phyloP scores from a whole-genome alignment of 2,113 vertebrate species.

The Misgurnus anguillicaudatus region DNA sequence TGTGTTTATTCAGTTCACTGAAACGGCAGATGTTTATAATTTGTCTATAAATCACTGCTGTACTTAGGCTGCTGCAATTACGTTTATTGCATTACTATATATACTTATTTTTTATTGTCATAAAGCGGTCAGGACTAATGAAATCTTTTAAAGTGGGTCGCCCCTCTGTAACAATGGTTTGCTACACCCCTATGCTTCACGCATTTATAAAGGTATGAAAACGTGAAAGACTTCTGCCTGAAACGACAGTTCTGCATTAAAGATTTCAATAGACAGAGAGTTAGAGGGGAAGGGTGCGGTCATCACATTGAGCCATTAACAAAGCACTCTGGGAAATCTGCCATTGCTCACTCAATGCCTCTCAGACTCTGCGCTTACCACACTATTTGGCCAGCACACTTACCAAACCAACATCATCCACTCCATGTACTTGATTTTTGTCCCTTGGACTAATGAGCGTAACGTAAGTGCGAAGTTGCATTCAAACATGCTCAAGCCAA shows the following conservation, averaged over 20 bases:
- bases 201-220: not conserved
- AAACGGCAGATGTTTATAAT: no score
- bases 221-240: conserved; percentile 64
- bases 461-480: conserved; percentile 66
- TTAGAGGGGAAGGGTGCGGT: conserved; percentile 61
- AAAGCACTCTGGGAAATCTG: conserved; percentile 62
- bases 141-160: no score
- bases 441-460: conserved; percentile 64
- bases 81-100: not conserved
- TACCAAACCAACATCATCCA: conserved; percentile 55
- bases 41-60: no score
- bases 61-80: not conserved
- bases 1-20: no score
- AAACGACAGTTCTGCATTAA: conserved; percentile 57
- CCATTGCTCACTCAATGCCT: conserved; percentile 66
- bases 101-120: no score
- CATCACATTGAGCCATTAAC: conserved; percentile 66
- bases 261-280: conserved; percentile 18
- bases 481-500: conserved; percentile 79
- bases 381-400: conserved; percentile 24
- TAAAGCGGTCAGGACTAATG: no score
- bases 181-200: no score
- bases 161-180: no score
- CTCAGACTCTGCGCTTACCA: conserved; percentile 51
- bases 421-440: conserved; percentile 54